These are phyloP conservation scores for Cephus pulcher DNA, from an alignment of 2,888 invertebrate species.

Conservation along the genomic window DNA sequence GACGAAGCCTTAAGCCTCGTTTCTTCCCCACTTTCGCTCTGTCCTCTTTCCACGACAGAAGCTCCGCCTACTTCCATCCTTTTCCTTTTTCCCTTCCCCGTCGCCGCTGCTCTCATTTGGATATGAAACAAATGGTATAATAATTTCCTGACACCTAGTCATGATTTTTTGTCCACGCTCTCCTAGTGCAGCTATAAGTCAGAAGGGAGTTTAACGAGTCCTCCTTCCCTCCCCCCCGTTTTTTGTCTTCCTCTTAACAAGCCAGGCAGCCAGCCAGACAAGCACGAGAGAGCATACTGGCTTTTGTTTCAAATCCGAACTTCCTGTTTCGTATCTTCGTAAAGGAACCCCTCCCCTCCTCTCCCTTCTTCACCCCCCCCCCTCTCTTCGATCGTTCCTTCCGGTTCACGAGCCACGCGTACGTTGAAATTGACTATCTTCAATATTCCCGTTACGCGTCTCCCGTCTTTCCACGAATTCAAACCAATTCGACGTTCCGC, in stretches of 20 bases:
- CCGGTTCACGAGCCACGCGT: not conserved
- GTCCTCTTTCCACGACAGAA: not conserved
- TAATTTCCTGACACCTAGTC: constrained; percentile 9
- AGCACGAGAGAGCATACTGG: constrained; percentile 3
- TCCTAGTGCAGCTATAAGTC: constrained; percentile 33
- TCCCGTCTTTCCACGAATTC: no score
- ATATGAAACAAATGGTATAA: constrained; percentile 15
- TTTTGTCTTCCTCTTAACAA: constrained; percentile 36
- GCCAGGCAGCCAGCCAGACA: constrained; percentile 16
- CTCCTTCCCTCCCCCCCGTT: not conserved
- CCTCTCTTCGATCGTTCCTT: not conserved
- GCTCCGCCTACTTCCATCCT: constrained; percentile 13
- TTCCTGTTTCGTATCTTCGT: constrained; percentile 21
- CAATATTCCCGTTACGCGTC: no score
- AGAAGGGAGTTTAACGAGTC: constrained; percentile 33
- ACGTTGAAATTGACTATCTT: no score
- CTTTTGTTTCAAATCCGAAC: constrained; percentile 32
- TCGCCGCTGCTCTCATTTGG: constrained; percentile 19
- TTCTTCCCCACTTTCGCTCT: no score
- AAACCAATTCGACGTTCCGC: no score
- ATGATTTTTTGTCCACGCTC: not conserved
- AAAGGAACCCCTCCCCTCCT: not conserved
- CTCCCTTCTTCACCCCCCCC: not conserved
- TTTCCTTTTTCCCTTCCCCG: not conserved
- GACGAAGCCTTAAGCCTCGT: no score